These are phyloP conservation scores for Acanthurus lineatus DNA, from an alignment of 2,797 vertebrate species.

Conservation along the genomic window DNA sequence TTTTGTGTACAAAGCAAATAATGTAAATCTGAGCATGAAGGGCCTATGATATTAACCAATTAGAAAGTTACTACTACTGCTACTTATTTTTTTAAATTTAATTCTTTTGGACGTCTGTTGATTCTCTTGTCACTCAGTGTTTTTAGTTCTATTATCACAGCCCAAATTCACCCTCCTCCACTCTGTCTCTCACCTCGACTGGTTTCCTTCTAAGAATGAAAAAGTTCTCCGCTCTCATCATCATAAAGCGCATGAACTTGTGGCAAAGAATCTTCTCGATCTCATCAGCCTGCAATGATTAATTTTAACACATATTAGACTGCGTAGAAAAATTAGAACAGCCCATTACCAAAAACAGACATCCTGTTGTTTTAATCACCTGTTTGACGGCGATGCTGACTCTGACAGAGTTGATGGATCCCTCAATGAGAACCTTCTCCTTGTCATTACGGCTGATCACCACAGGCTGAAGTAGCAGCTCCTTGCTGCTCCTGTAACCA, in stretches of 20 bases:
- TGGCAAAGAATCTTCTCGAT: conserved; percentile 99
- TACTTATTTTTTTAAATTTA: conserved; percentile 3
- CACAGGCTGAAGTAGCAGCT: conserved; percentile 95
- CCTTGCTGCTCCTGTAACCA: conserved; percentile 94
- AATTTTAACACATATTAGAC: background rate
- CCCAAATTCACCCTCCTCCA: background rate
- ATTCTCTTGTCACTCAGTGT: background rate
- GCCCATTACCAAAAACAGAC: background rate
- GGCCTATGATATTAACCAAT: background rate
- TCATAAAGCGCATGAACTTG: conserved; percentile 99
- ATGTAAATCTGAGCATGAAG: background rate
- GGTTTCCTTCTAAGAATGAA: conserved; percentile 97
- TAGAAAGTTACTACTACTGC: background rate
- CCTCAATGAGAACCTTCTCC: conserved; percentile 97
- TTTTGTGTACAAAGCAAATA: background rate
- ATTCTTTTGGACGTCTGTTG: background rate
- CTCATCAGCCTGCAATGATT: conserved; percentile 90
- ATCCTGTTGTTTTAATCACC: conserved; percentile 77
- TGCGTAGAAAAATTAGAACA: background rate
- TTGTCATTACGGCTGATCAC: conserved; percentile 98
- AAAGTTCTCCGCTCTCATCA: conserved; percentile 99
- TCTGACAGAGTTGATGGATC: conserved; percentile 97
- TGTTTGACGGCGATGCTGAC: conserved; percentile 99
- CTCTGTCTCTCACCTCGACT: conserved; percentile 89
- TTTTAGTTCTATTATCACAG: background rate